A percentile compares a stretch with the other conserved stretches of the same genome.
Conservation (phyloP, 2,888 invertebrate genomes). For the Carcina quercana region DNA sequence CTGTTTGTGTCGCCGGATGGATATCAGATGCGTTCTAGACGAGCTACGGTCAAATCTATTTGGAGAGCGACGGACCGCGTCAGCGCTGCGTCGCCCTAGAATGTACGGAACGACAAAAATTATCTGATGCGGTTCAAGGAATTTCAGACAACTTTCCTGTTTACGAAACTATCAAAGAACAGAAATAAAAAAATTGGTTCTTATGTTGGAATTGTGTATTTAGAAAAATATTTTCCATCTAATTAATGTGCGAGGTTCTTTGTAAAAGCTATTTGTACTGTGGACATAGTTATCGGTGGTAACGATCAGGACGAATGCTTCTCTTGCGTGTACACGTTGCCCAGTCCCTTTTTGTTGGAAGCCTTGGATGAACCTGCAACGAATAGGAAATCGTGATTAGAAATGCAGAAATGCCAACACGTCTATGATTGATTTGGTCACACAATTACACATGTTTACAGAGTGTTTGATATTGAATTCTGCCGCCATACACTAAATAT, state of each 20-base stretch:
- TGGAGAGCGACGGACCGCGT: conserved; percentile 31
- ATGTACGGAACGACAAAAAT: conserved; percentile 18
- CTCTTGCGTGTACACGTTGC: conserved; percentile 68
- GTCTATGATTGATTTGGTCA: background rate
- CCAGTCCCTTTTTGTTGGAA: conserved; percentile 47
- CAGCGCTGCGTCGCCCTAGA: conserved; percentile 26
- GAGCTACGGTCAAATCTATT: conserved; percentile 51
- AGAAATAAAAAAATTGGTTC: background rate
- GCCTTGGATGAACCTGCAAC: conserved; percentile 59
- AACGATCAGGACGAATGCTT: conserved; percentile 44
- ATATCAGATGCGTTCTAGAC: conserved; percentile 30
- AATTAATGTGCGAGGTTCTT: conserved; percentile 50
- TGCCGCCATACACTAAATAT: no score
- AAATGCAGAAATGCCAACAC: background rate
- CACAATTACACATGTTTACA: no score
- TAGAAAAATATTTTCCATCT: conserved; percentile 19
- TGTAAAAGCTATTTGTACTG: conserved; percentile 43
- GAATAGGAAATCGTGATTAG: conserved; percentile 25
- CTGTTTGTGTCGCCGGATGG: conserved; percentile 19
- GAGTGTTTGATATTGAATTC: no score
- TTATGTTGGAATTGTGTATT: background rate
- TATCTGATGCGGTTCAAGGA: background rate
- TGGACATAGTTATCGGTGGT: conserved; percentile 27
- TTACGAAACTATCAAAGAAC: background rate
- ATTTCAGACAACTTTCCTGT: background rate